phyloP scores from a whole-genome alignment of 2,888 invertebrate species.

The Copidosoma aretas region DNA sequence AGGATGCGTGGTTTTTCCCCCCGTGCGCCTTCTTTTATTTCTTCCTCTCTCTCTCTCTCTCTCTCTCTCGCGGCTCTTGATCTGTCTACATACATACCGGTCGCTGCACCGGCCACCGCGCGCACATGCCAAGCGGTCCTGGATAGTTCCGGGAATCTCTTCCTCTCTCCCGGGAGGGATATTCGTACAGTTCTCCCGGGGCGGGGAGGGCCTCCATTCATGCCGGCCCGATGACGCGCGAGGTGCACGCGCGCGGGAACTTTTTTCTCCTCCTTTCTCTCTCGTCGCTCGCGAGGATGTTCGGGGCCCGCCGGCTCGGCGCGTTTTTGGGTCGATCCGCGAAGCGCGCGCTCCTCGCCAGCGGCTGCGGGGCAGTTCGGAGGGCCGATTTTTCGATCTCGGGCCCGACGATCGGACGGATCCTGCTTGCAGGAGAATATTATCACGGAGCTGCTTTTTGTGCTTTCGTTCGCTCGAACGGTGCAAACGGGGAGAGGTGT shows the following conservation, averaged over 20 bases:
- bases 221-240: constrained; percentile 22
- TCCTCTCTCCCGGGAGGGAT: neutral
- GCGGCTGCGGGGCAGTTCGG: too few species aligned
- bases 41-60: neutral
- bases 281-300: neutral
- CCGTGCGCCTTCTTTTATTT: constrained; percentile 9
- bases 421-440: too few species aligned
- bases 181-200: neutral
- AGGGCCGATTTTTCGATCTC: neutral
- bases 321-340: too few species aligned
- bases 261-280: neutral
- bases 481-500: too few species aligned
- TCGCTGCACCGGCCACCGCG: constrained; percentile 15
- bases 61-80: too few species aligned
- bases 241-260: too few species aligned
- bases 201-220: neutral
- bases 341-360: too few species aligned
- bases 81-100: constrained; percentile 6
- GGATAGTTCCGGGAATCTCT: constrained; percentile 30
- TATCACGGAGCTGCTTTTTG: too few species aligned
- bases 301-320: too few species aligned
- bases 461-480: too few species aligned
- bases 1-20: constrained; percentile 23
- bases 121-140: neutral
- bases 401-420: too few species aligned